Conservation (phyloP, 2,113 vertebrate genomes). For the Cryptotis parvus region DNA sequence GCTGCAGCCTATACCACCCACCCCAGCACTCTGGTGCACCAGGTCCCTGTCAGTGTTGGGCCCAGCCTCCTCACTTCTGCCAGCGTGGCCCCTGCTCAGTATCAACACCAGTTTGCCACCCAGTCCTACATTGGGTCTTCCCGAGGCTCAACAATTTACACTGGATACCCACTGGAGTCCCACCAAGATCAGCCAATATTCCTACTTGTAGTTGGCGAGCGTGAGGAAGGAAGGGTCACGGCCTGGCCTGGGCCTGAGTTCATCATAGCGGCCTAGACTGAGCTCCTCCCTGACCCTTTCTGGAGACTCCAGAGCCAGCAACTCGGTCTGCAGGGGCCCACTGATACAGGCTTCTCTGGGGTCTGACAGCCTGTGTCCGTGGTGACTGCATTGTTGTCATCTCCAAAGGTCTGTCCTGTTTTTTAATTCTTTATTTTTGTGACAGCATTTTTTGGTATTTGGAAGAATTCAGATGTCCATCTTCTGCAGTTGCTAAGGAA, state of each 20-base stretch:
- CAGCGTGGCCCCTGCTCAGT: slow-evolving; percentile 91
- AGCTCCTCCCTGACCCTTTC: slow-evolving; percentile 32
- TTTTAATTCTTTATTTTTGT: slow-evolving; percentile 81
- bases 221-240: slow-evolving; percentile 9
- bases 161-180: slow-evolving; percentile 93
- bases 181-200: slow-evolving; percentile 96
- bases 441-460: slow-evolving; percentile 76
- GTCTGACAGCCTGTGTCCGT: slow-evolving; percentile 80
- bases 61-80: slow-evolving; percentile 91
- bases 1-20: slow-evolving; percentile 88
- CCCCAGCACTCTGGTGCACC: slow-evolving; percentile 93
- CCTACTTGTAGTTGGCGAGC: slow-evolving; percentile 91
- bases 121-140: slow-evolving; percentile 91
- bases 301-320: slow-evolving; percentile 70
- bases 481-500: slow-evolving; percentile 74
- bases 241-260: slow-evolving; percentile 59
- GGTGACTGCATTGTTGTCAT: slow-evolving; percentile 84
- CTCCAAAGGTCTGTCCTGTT: slow-evolving; percentile 84
- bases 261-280: not conserved
- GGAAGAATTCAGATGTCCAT: slow-evolving; percentile 80
- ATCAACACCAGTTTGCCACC: slow-evolving; percentile 91
- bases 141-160: slow-evolving; percentile 91
- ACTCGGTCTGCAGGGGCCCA: slow-evolving; percentile 69
- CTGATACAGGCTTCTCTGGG: slow-evolving; percentile 77
- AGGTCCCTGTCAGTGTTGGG: slow-evolving; percentile 93